Percentiles rank a stretch among this genome's conserved stretches.
phyloP scores from a whole-genome alignment of 2,888 invertebrate species.

The Drosophila sordidula region DNA sequence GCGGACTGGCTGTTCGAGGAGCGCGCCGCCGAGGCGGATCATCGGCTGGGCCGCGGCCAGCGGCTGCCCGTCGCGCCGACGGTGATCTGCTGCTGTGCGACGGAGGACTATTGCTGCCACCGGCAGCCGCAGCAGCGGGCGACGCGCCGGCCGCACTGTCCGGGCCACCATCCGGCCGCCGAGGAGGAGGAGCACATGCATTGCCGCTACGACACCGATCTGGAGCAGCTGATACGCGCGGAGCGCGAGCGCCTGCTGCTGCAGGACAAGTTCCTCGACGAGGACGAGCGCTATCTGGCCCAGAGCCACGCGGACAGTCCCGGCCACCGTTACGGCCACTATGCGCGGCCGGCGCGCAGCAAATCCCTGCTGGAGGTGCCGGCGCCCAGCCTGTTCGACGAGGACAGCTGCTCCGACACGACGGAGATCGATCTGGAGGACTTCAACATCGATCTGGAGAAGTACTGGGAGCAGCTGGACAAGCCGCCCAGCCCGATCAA shows the following conservation, averaged over 20 bases:
- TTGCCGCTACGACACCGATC: slow-evolving; percentile 83
- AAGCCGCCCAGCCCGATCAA: slow-evolving; percentile 84
- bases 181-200: slow-evolving; percentile 84
- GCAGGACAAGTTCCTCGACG: slow-evolving; percentile 84
- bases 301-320: slow-evolving; percentile 53
- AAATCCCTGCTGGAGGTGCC: slow-evolving; percentile 84
- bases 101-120: slow-evolving; percentile 84
- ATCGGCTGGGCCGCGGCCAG: slow-evolving; percentile 59
- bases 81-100: slow-evolving; percentile 82
- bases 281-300: slow-evolving; percentile 82
- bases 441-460: slow-evolving; percentile 85
- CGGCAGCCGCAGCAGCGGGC: slow-evolving; percentile 70
- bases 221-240: slow-evolving; percentile 84
- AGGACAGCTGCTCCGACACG: slow-evolving; percentile 84
- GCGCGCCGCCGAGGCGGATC: slow-evolving; percentile 68
- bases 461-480: slow-evolving; percentile 85
- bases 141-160: slow-evolving; percentile 68
- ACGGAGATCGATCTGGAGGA: slow-evolving; percentile 85
- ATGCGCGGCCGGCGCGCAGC: slow-evolving; percentile 79
- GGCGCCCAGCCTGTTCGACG: slow-evolving; percentile 83
- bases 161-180: slow-evolving; percentile 82
- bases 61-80: slow-evolving; percentile 55
- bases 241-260: slow-evolving; percentile 83
- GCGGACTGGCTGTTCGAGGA: slow-evolving; percentile 84
- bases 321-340: slow-evolving; percentile 50